phyloP scores from a whole-genome alignment of 2,888 invertebrate genomes.

The Halictus ligatus region DNA sequence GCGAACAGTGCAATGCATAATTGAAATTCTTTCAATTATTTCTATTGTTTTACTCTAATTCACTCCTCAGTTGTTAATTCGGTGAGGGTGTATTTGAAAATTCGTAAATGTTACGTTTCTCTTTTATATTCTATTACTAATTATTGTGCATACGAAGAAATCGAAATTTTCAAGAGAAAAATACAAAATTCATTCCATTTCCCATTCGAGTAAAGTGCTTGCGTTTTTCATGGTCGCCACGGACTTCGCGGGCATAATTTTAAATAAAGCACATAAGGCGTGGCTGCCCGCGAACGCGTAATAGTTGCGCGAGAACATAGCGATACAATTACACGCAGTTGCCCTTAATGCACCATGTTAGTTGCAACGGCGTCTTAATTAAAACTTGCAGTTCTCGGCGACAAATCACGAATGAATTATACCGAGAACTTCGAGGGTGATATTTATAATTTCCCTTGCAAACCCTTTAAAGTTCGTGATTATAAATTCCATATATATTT shows the following conservation, averaged over 20 bases:
- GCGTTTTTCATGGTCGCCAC: background rate
- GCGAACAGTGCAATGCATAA: background rate
- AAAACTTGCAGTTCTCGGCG: conserved; percentile 19
- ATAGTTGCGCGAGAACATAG: background rate
- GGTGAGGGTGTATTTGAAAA: no score
- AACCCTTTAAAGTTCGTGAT: background rate
- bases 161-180: background rate
- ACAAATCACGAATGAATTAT: background rate
- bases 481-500: background rate
- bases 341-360: conserved; percentile 14
- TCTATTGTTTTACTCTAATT: background rate
- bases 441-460: background rate
- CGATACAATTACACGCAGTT: conserved; percentile 21
- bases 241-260: background rate
- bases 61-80: no score
- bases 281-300: background rate
- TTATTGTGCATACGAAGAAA: no score
- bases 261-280: background rate
- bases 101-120: no score
- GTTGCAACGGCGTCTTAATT: conserved; percentile 31
- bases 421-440: background rate
- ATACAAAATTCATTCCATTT: background rate
- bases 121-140: no score
- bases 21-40: background rate
- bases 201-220: background rate